Evolutionary conservation across 2,113 vertebrate species (phyloP), one percentile per base, ranked within the genome.

Genomic region (Himantopus leucocephalus): DNA sequence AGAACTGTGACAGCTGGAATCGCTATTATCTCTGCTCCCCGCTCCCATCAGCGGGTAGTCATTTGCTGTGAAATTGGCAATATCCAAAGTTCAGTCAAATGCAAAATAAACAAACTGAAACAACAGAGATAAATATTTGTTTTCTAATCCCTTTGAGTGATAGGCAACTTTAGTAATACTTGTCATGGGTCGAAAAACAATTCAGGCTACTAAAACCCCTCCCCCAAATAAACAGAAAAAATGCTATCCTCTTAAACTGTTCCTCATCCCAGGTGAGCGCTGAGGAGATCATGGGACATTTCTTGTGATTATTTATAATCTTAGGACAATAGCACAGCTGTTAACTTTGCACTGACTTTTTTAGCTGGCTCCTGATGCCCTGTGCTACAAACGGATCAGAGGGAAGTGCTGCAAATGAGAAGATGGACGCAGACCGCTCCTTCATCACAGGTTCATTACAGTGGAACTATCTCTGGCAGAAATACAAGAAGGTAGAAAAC

Each of bases 81-180:
- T 92, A 91, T 53, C 48, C 56, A 75, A 91, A 94, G 32, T 91
- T 93, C 91, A 87, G 58, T 76, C 88, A 95, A 92, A 94, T 82
- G 60, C 53, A 78, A 91, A 94, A 20, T 53, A 92, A 95, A 81
- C 35, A 19, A 91, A 85, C 60, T 32, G 92, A 92, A 97, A 92
- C 60, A 92, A 76, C 8, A 48, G 24, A 86, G 29, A 81, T 45
- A 94, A 94, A 62, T 91, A 94, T 88, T 95, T 97, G 15, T 30
- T 78, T 94, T 73, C 58, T 87, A 91, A 91, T 85, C 53, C 48
- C 12, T 84, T 81, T 66, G 37, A 92, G 24, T 0, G 1, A 64
- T 12, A n/a, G 52, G 12, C 77, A 27, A 78, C 52, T 91, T 75
- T 48, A 39, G 39, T 39, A 94, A 45, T 24, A 43, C 35, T 59